Percentiles rank a stretch among this genome's conserved stretches.
Evolutionary conservation across 2,797 vertebrate genomes (phyloP).

Genomic region (Somateria mollissima): DNA sequence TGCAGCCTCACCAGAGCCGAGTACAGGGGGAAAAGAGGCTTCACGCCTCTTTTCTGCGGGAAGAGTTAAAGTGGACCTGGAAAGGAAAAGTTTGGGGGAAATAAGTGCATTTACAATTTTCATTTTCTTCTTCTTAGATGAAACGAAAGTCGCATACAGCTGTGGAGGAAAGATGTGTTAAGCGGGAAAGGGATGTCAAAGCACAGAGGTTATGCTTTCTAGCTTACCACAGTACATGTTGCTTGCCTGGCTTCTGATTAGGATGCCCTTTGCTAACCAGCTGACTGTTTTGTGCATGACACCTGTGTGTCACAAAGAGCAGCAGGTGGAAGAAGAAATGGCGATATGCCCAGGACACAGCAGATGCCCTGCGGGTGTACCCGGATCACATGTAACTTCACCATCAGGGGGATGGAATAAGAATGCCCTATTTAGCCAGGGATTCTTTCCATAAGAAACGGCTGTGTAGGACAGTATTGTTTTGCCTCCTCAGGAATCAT

Average conservation of each 20-base stretch:
- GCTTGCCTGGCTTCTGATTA: neutral
- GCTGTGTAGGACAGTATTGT: neutral
- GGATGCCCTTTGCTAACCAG: neutral
- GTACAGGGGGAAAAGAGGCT: too few species aligned
- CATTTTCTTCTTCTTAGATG: neutral
- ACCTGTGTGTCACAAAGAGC: neutral
- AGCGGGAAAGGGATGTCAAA: neutral
- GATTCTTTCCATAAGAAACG: neutral
- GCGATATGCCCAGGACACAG: neutral
- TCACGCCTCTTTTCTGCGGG: neutral
- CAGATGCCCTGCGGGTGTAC: neutral
- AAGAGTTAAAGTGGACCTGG: neutral
- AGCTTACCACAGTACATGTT: neutral
- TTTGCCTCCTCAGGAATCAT: neutral
- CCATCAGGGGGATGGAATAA: neutral
- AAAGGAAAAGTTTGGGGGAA: neutral
- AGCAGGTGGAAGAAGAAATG: conserved; percentile 1
- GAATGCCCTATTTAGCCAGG: neutral
- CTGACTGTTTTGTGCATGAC: neutral
- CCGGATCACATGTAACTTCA: neutral
- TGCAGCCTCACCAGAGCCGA: too few species aligned
- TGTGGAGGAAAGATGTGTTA: neutral
- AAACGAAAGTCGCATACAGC: neutral
- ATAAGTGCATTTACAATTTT: neutral
- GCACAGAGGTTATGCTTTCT: neutral